Base-by-base conservation (phyloP, 2,888 invertebrate genomes). In the Nesidiocoris tenuis region DNA sequence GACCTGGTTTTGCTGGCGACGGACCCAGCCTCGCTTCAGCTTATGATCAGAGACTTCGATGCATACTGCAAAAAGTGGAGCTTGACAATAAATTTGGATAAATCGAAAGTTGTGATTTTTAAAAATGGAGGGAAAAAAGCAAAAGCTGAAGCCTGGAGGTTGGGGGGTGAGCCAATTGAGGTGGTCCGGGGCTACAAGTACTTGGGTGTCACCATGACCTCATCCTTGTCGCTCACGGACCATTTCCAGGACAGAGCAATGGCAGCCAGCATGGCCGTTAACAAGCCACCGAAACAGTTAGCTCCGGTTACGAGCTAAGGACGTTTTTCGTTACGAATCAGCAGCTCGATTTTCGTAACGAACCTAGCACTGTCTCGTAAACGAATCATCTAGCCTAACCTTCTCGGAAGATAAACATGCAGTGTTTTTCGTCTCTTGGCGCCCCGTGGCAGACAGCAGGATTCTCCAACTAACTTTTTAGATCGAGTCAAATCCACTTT, bases 41-140 rank as follows among this genome's bases (percentile, higher is more conserved):
- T 7, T 7, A 63, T 59, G 16, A 70, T 70, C 1, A 24, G 25
- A 5, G 70, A 57, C 7, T 24, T 70, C 3, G 16, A 70, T 19
- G 16, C 18, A 2, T 70, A 70, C 23, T 70, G 70, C 23, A 24
- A 70, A 23, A 57, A 17, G 9, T 70, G 70, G 59, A 70, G 18
- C 17, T 39, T 71, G n/a, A 7, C 61, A 21, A 61, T 71, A 5
- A 71, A 71, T 61, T 61, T 71, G 39, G 71, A 71, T n/a, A 71
- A 71, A 19, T 71, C 71, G 9, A 61, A 71, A 39, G 25, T 23
- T 5, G 61, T 71, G 71, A 61, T 57, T 24, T 70, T 70, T 18
- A 22, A 59, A 19, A 19, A 59, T 1, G 70, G 70, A 39, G 65
- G 65, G 25, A n/a, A 1, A 2, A 9, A 25, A 1, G 65, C 65